Percentiles rank a stretch among this genome's conserved stretches.
Conservation (phyloP, 1,140 invertebrate genomes). For the Stenopsyche tienmushanensis region DNA sequence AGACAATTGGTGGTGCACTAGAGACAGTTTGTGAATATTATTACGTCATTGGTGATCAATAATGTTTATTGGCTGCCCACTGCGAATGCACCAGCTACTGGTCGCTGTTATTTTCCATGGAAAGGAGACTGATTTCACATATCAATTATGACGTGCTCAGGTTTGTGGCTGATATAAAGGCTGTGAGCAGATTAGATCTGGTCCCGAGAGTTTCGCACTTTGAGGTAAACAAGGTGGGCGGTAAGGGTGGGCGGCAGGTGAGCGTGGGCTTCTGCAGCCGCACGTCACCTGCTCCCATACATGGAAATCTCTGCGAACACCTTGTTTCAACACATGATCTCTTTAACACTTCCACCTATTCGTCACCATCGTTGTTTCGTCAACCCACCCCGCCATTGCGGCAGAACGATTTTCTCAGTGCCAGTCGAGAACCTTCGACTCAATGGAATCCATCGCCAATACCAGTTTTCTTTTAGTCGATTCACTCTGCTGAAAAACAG, state of each 20-base stretch:
- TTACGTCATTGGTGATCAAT: not conserved
- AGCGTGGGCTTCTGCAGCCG: conserved; percentile 10
- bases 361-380: not conserved
- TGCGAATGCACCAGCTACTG: not conserved
- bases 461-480: too few relatives aligned
- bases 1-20: not conserved
- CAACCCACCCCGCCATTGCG: too few relatives aligned
- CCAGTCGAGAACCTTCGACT: too few relatives aligned
- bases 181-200: not conserved
- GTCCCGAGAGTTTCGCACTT: conserved; percentile 4
- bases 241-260: conserved; percentile 11
- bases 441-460: too few relatives aligned
- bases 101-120: not conserved
- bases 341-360: not conserved
- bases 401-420: too few relatives aligned
- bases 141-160: not conserved
- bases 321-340: conserved; percentile 6
- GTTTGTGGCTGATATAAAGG: not conserved
- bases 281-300: not conserved
- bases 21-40: not conserved
- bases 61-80: not conserved
- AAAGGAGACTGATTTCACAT: not conserved
- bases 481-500: too few relatives aligned
- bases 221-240: conserved; percentile 12
- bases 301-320: conserved; percentile 8